Conservation (phyloP, 1,140 invertebrate species). For the Drosophila truncata region DNA sequence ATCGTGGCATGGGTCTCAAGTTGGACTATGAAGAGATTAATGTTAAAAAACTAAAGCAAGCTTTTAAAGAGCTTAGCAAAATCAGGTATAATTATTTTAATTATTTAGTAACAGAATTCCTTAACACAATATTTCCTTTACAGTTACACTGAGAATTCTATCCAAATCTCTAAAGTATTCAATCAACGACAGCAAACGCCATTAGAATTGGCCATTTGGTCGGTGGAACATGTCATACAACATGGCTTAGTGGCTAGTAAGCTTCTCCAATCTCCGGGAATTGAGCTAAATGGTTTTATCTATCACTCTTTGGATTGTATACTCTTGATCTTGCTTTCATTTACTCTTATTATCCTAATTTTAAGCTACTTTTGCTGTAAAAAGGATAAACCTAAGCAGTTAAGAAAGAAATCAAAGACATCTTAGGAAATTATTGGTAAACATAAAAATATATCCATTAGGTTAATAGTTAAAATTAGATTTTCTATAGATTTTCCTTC, state of each 20-base stretch:
- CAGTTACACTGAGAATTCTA: constrained; percentile 86
- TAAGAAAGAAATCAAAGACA: constrained; percentile 21
- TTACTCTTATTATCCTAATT: constrained; percentile 10
- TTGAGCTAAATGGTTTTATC: constrained; percentile 81
- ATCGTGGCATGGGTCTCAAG: constrained; percentile 87
- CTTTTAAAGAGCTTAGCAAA: constrained; percentile 51
- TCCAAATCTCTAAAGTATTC: constrained; percentile 87
- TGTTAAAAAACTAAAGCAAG: constrained; percentile 16
- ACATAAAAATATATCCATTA: constrained; percentile 31
- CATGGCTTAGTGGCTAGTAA: constrained; percentile 85
- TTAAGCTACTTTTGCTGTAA: constrained; percentile 1
- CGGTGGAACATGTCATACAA: constrained; percentile 88
- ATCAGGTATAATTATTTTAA: constrained; percentile 31
- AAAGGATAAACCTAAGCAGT: not conserved
- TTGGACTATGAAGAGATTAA: constrained; percentile 85
- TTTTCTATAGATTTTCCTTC: not conserved
- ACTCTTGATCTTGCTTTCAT: constrained; percentile 11
- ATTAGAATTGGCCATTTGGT: constrained; percentile 89
- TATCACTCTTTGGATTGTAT: constrained; percentile 78
- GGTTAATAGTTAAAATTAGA: not conserved
- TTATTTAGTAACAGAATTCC: not conserved
- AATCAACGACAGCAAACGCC: constrained; percentile 87
- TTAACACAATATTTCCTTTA: constrained; percentile 42
- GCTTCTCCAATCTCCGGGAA: constrained; percentile 85
- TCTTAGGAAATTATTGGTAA: constrained; percentile 22